Percentiles rank a stretch among this genome's conserved stretches.
Conservation (phyloP, 2,888 invertebrate genomes). For the Tetramorium bicarinatum region DNA sequence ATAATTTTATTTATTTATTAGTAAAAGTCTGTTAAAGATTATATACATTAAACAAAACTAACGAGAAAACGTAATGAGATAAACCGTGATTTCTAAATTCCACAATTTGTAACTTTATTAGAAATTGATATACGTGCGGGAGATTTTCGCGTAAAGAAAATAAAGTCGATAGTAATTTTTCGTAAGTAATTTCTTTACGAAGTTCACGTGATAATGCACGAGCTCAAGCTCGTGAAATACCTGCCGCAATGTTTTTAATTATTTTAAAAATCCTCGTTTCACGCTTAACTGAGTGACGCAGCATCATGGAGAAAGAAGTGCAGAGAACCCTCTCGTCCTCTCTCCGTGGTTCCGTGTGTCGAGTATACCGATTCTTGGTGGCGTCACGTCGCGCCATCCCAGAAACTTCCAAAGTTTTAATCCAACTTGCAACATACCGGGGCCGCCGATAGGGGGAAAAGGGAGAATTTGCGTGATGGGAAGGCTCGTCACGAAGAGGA, state of each 20-base stretch:
- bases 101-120: neutral
- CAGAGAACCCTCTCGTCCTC: neutral
- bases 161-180: neutral
- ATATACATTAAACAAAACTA: neutral
- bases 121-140: neutral
- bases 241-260: slow-evolving; percentile 33
- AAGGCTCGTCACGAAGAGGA: neutral
- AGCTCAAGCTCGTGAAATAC: neutral
- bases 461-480: slow-evolving; percentile 3
- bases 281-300: neutral
- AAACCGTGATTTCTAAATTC: neutral
- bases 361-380: slow-evolving; percentile 36
- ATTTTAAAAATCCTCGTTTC: slow-evolving; percentile 27
- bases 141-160: neutral
- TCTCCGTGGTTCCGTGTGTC: slow-evolving; percentile 13
- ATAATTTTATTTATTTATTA: neutral
- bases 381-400: slow-evolving; percentile 50
- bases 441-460: slow-evolving; percentile 16
- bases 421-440: slow-evolving; percentile 56
- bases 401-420: slow-evolving; percentile 50
- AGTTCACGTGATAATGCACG: neutral
- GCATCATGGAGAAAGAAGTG: neutral
- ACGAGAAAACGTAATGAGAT: neutral
- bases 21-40: neutral
- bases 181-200: neutral